These are phyloP conservation scores for Rhinatrema bivittatum DNA, from an alignment of 2,797 vertebrate genomes.

Conservation along the genomic window DNA sequence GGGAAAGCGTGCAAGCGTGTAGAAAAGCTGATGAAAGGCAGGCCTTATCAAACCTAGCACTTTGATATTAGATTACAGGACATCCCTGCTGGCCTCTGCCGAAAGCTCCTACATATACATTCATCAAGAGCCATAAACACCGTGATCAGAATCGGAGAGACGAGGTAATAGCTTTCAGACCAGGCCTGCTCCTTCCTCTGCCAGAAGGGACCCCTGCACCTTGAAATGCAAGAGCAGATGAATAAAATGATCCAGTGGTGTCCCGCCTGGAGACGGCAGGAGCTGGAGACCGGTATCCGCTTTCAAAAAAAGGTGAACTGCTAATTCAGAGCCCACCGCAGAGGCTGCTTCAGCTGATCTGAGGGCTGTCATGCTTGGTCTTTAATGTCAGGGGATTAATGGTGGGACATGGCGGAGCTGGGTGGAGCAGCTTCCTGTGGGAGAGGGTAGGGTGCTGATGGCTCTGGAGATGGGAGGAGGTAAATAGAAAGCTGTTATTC, in stretches of 20 bases:
- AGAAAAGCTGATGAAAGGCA: conserved; percentile 41
- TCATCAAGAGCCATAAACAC: background rate
- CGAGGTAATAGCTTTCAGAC: conserved; percentile 19
- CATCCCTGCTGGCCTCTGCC: conserved; percentile 29
- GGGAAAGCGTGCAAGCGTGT: background rate
- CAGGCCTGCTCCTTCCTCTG: background rate
- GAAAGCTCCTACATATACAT: conserved; percentile 9
- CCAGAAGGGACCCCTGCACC: too few relatives aligned
- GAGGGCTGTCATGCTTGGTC: background rate
- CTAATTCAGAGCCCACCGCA: conserved; percentile 8
- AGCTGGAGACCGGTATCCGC: too few relatives aligned
- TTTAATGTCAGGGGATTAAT: background rate
- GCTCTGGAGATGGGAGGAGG: too few relatives aligned
- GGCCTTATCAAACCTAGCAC: conserved; percentile 42
- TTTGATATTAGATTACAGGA: conserved; percentile 45
- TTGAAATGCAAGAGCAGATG: too few relatives aligned
- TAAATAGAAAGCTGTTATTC: too few relatives aligned
- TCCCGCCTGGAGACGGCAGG: too few relatives aligned
- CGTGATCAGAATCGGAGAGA: conserved; percentile 14
- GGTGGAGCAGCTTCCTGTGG: too few relatives aligned
- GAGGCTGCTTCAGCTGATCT: background rate
- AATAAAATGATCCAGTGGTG: too few relatives aligned
- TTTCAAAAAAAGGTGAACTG: conserved; percentile 33
- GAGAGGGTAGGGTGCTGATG: too few relatives aligned
- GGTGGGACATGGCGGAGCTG: too few relatives aligned